Evolutionary conservation across 2,113 vertebrate species (phyloP).

Genomic region (Phrynosoma blainvillii): DNA sequence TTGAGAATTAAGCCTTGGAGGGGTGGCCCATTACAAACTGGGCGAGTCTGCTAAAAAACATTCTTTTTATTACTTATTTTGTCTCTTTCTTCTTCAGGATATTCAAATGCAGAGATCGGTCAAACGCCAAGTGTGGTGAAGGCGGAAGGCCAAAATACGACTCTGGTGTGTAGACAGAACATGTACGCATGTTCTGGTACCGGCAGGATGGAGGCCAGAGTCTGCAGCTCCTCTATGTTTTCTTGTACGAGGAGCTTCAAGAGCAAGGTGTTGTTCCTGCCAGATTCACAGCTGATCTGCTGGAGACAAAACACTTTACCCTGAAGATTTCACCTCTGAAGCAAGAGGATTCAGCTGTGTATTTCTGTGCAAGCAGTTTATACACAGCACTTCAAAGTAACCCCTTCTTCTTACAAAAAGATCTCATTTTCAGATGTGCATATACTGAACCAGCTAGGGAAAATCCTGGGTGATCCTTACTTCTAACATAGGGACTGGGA

Average conservation of each 20-base stretch:
- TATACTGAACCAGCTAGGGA: too few relatives aligned
- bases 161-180: conserved; percentile 22
- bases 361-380: conserved; percentile 31
- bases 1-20: not conserved
- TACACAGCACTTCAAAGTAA: not conserved
- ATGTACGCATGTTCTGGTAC: not conserved
- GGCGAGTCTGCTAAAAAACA: not conserved
- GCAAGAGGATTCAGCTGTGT: not conserved
- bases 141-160: not conserved
- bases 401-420: conserved; percentile 3
- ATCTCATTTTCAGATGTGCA: not conserved
- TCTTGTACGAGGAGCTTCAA: not conserved
- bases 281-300: not conserved
- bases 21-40: too few relatives aligned
- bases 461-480: too few relatives aligned
- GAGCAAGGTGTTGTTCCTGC: not conserved
- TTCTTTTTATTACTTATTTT: not conserved
- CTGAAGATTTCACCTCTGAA: not conserved
- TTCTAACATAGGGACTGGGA: too few relatives aligned
- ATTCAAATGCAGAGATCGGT: not conserved
- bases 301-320: too few relatives aligned
- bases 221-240: conserved; percentile 14
- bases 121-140: conserved; percentile 28
- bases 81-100: not conserved
- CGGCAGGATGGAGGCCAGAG: not conserved